Percentiles rank a stretch among this genome's conserved stretches.
phyloP scores from a whole-genome alignment of 2,888 invertebrate species.

The Nomada flava region DNA sequence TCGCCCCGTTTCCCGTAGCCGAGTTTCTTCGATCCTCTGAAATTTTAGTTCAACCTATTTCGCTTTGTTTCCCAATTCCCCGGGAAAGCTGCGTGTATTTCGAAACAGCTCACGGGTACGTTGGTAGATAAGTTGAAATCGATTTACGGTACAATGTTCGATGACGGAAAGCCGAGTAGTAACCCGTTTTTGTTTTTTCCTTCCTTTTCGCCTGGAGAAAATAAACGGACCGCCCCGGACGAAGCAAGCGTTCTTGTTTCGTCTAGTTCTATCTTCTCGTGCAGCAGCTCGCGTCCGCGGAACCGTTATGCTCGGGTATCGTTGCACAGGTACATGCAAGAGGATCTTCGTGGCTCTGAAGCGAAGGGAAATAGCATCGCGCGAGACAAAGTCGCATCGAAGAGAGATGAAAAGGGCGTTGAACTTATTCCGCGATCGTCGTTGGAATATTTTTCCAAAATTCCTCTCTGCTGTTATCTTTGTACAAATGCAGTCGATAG shows the following conservation, averaged over 20 bases:
- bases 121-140: not conserved
- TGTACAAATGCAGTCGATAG: too few species aligned
- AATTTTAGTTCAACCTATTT: not conserved
- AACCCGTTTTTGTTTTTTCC: not conserved
- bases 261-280: conserved; percentile 43
- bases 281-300: conserved; percentile 71
- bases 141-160: not conserved
- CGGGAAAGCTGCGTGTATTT: not conserved
- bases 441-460: not conserved
- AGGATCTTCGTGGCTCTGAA: conserved; percentile 25
- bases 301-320: conserved; percentile 74
- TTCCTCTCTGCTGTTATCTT: not conserved
- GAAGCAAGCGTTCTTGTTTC: conserved; percentile 16
- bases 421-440: conserved; percentile 39
- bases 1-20: not conserved
- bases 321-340: conserved; percentile 46
- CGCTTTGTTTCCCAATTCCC: not conserved
- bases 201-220: conserved; percentile 22
- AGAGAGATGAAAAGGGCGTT: conserved; percentile 35
- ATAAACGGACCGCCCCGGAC: conserved; percentile 16
- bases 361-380: not conserved
- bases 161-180: conserved; percentile 5
- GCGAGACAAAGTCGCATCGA: conserved; percentile 23
- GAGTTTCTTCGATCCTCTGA: not conserved
- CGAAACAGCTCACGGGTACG: not conserved